A percentile compares a stretch with the other conserved stretches of the same genome.
Conservation (phyloP, 1,140 invertebrate species). For the Sitophilus oryzae region DNA sequence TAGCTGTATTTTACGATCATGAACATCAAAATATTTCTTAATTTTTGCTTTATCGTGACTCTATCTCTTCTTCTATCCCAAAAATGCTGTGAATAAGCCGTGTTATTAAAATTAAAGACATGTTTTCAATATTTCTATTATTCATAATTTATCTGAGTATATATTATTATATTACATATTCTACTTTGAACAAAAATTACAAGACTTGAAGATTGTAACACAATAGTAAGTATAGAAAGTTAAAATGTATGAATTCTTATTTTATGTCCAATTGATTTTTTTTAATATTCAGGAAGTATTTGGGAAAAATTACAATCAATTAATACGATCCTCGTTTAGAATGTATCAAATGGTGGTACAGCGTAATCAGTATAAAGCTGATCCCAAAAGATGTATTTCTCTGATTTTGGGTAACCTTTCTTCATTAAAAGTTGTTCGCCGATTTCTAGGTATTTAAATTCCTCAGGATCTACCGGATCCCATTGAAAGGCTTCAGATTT, state of each 20-base stretch:
- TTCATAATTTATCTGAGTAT: not conserved
- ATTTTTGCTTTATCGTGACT: too few relatives aligned
- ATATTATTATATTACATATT: not conserved
- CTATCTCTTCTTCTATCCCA: too few relatives aligned
- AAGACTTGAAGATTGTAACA: not conserved
- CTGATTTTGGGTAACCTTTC: slow-evolving; percentile 8
- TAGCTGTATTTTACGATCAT: too few relatives aligned
- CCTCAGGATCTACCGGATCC: slow-evolving; percentile 10
- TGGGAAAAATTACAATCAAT: too few relatives aligned
- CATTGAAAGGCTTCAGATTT: slow-evolving; percentile 5
- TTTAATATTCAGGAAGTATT: too few relatives aligned
- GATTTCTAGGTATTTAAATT: slow-evolving; percentile 19
- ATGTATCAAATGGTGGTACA: slow-evolving; percentile 10
- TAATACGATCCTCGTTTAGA: slow-evolving; percentile 1
- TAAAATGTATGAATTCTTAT: not conserved
- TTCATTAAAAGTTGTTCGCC: slow-evolving; percentile 7
- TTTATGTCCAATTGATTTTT: too few relatives aligned
- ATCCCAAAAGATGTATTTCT: slow-evolving; percentile 13
- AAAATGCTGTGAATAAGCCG: too few relatives aligned
- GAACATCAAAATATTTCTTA: too few relatives aligned
- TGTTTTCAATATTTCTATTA: too few relatives aligned
- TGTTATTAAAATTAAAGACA: too few relatives aligned
- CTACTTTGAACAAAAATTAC: not conserved
- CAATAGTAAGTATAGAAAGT: not conserved
- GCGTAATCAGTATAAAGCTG: slow-evolving; percentile 10